Evolutionary conservation across 2,113 vertebrate genomes (phyloP).

Genomic region (Corythaeola cristata): DNA sequence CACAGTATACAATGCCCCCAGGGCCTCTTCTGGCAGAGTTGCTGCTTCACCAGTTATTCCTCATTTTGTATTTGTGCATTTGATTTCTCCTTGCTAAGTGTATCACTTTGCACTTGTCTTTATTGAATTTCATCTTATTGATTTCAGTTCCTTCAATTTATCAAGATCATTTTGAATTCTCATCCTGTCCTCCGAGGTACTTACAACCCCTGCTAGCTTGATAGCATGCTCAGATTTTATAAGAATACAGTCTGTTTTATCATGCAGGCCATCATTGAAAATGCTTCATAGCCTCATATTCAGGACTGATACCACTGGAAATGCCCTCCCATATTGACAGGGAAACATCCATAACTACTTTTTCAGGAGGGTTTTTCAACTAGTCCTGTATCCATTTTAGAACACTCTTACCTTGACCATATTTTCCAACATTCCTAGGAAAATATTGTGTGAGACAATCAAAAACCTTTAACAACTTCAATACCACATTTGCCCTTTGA

Average conservation of each 20-base stretch:
- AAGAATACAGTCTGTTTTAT: not conserved
- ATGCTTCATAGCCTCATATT: not conserved
- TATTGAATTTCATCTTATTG: slow-evolving; percentile 58
- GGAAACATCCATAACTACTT: not conserved
- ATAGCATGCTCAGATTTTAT: not conserved
- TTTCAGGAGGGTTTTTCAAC: not conserved
- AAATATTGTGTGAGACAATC: not conserved
- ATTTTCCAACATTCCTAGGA: not conserved
- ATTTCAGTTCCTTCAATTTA: slow-evolving; percentile 49
- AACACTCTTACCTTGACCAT: not conserved
- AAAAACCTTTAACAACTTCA: not conserved
- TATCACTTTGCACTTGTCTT: slow-evolving; percentile 50
- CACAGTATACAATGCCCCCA: not conserved
- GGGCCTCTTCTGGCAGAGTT: slow-evolving; percentile 20
- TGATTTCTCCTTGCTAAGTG: slow-evolving; percentile 56
- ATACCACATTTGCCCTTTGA: not conserved
- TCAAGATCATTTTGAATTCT: slow-evolving; percentile 41
- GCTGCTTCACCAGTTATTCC: slow-evolving; percentile 47
- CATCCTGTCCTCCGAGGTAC: not conserved
- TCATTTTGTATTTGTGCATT: slow-evolving; percentile 36
- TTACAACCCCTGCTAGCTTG: not conserved
- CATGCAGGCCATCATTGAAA: not conserved
- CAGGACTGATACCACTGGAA: not conserved
- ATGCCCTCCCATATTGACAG: not conserved
- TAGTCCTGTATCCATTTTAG: not conserved